phyloP scores from a whole-genome alignment of 92 coral and sea anemone genomes.

The Phenganax marumi region DNA sequence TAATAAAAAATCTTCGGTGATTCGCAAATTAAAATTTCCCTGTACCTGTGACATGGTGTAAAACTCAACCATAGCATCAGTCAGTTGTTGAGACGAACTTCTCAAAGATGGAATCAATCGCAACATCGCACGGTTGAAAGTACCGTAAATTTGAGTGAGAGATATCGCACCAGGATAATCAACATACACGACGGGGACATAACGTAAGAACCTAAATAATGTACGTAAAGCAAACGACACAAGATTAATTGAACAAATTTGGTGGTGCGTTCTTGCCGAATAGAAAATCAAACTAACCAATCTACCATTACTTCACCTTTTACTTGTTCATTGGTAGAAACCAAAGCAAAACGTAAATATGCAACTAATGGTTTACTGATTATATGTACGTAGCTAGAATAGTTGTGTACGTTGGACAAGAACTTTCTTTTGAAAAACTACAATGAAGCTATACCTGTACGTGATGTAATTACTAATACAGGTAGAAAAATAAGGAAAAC shows the following conservation, averaged over 20 bases:
- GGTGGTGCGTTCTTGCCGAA: too few species aligned
- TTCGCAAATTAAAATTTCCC: background rate
- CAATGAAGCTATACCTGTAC: background rate
- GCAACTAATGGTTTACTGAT: too few species aligned
- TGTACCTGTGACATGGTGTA: constrained; percentile 94
- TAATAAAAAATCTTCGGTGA: background rate
- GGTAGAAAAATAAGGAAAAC: too few species aligned
- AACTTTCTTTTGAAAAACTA: too few species aligned
- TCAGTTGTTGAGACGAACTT: constrained; percentile 89
- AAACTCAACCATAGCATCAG: constrained; percentile 99
- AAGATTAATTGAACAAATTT: too few species aligned
- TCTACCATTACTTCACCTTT: too few species aligned
- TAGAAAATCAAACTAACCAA: too few species aligned
- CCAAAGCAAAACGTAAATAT: background rate
- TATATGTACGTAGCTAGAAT: too few species aligned
- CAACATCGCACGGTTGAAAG: constrained; percentile 98
- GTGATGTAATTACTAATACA: background rate
- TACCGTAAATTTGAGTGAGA: constrained; percentile 93
- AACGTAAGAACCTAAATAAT: constrained; percentile 79
- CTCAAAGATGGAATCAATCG: constrained; percentile 91
- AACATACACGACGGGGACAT: constrained; percentile 92
- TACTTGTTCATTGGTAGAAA: too few species aligned
- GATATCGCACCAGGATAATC: constrained; percentile 98
- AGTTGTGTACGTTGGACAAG: too few species aligned
- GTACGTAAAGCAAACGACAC: too few species aligned